Percentiles rank a stretch among this genome's conserved stretches.
Evolutionary conservation across 2,888 invertebrate species (phyloP).

Genomic region (Platypus cylindrus): DNA sequence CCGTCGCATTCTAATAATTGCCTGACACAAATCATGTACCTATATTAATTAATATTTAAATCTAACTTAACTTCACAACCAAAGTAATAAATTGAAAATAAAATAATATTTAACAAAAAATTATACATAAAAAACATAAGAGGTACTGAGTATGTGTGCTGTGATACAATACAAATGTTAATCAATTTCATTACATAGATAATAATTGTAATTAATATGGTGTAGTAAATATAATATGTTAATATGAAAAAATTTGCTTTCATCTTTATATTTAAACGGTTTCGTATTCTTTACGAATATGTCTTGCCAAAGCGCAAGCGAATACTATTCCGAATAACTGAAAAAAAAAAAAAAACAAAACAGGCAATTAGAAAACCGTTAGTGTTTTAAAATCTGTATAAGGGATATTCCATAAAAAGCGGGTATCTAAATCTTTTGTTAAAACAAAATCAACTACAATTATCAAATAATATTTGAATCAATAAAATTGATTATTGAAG

Average conservation of each 20-base stretch:
- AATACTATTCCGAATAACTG: slow-evolving; percentile 82
- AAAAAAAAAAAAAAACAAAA: slow-evolving; percentile 31
- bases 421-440: no score
- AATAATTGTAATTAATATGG: no score
- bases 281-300: slow-evolving; percentile 86
- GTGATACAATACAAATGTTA: slow-evolving; percentile 4
- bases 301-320: slow-evolving; percentile 85
- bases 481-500: no score
- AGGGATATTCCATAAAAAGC: no score
- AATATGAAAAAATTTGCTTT: background rate
- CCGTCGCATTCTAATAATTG: no score
- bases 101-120: slow-evolving; percentile 6
- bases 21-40: no score
- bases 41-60: background rate
- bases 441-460: no score
- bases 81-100: background rate
- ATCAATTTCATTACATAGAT: no score
- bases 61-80: slow-evolving; percentile 2
- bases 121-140: slow-evolving; percentile 13
- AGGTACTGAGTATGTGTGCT: slow-evolving; percentile 5
- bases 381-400: no score
- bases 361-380: no score
- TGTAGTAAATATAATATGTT: no score
- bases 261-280: slow-evolving; percentile 39
- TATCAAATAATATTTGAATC: no score